Base-by-base conservation (phyloP, 2,888 invertebrate genomes). In the Balanococcus diminutus region DNA sequence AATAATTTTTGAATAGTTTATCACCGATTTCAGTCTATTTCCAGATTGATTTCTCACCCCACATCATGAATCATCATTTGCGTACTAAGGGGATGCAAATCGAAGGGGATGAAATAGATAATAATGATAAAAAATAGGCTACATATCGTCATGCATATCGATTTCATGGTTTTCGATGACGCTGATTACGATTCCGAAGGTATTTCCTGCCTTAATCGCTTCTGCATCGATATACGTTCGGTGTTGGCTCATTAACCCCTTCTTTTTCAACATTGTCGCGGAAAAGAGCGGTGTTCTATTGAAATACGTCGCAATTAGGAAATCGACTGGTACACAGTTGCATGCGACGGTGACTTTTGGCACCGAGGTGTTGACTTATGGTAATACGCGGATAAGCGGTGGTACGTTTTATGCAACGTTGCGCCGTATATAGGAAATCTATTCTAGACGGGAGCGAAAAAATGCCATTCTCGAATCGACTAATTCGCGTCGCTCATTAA, bases 351-450 rank as follows among this genome's bases (percentile, higher is more conserved):
- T 67, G 67, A 67, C 67, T 67, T 67, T 67, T 67, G 67, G 25
- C 67, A 67, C 67, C 67, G 1, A 61, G 67, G 67, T 67, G 16
- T 67, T 67, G 67, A 67, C 67, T 67, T 67, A 67, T 67, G 67
- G 28, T 67, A 67, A 67, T 56, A 28, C 46, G 3, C 2, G 14
- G 8, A 14, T 11, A 28, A 14, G 2, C 1, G 14, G 56, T 42
- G 11, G n/a, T n/a, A n/a, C n/a, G 11, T 28, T 67, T 25, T 25
- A 25, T 14, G 61, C 61, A 61, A 61, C 61, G 8, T 14, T 8
- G 22, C 61, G 8, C 25, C 11, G 22, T 61, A 61, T 1, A 25
- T 61, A 61, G 61, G 61, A 61, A 61, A 61, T 61, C 61, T 61
- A 22, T 22, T 25, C 61, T 8, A 2, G 25, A 2, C 14, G 25